phyloP scores from a whole-genome alignment of 1,140 invertebrate genomes.

The Yoshiicerus persimilis region DNA sequence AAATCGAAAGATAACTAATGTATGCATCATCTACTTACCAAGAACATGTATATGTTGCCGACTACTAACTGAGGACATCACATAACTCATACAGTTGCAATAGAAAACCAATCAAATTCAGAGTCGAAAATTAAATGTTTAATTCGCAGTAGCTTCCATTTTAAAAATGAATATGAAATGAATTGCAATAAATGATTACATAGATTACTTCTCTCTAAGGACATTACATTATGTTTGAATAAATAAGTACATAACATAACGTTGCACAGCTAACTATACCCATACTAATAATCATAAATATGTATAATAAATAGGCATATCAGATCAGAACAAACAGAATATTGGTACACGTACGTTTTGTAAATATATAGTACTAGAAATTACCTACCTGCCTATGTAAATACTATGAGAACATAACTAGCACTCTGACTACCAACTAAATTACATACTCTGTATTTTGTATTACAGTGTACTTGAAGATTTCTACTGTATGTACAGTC shows the following conservation, averaged over 20 bases:
- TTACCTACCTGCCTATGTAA: neutral
- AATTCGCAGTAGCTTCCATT: neutral
- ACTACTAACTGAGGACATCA: neutral
- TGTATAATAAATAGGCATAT: no score
- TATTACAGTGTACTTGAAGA: neutral
- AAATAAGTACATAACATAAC: neutral
- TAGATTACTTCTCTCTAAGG: neutral
- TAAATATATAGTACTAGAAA: neutral
- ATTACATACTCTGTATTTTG: neutral
- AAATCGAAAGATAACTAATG: neutral
- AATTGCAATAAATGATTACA: conserved; percentile 20
- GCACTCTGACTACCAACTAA: neutral
- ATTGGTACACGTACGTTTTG: neutral
- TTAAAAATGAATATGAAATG: neutral
- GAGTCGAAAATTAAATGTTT: neutral
- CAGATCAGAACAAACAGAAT: neutral
- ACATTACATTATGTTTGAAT: neutral
- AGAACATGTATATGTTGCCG: neutral
- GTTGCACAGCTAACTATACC: neutral
- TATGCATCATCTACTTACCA: neutral
- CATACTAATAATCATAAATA: neutral
- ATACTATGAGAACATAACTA: neutral
- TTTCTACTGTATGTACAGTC: neutral
- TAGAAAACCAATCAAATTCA: neutral
- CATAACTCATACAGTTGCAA: neutral